These are phyloP conservation scores for Punctoribates punctum DNA, from an alignment of 2,888 invertebrate species.

Conservation along the genomic window DNA sequence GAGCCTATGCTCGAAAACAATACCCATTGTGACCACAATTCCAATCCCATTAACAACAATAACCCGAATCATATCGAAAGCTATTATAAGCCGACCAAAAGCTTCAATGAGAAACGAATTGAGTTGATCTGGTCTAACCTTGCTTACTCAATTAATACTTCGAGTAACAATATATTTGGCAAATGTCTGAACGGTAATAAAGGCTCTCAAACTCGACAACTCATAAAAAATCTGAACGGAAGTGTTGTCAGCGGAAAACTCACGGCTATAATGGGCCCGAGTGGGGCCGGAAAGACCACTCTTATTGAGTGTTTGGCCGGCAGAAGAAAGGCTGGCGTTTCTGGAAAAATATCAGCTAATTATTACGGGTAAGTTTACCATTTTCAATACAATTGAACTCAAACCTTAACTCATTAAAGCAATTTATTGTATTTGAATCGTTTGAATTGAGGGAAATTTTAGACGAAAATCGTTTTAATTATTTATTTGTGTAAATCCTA, in stretches of 20 bases:
- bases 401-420: too few species aligned
- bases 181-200: background rate
- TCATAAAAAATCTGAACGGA: background rate
- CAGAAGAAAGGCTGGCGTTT: background rate
- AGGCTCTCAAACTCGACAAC: background rate
- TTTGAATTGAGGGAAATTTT: too few species aligned
- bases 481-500: too few species aligned
- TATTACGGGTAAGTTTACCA: background rate
- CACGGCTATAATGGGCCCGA: slow-evolving; percentile 90
- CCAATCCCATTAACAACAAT: too few species aligned
- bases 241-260: slow-evolving; percentile 53
- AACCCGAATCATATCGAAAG: too few species aligned
- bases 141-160: background rate
- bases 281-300: slow-evolving; percentile 92
- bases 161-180: background rate
- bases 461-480: too few species aligned
- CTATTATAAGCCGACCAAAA: too few species aligned
- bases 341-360: background rate
- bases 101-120: slow-evolving; percentile 42
- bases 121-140: background rate
- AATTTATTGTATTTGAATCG: too few species aligned
- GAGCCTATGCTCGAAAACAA: too few species aligned
- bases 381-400: too few species aligned
- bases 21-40: too few species aligned
- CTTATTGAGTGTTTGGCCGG: slow-evolving; percentile 79